These are phyloP conservation scores for Helicoverpa armigera DNA, from an alignment of 1,140 invertebrate genomes.

Conservation along the genomic window DNA sequence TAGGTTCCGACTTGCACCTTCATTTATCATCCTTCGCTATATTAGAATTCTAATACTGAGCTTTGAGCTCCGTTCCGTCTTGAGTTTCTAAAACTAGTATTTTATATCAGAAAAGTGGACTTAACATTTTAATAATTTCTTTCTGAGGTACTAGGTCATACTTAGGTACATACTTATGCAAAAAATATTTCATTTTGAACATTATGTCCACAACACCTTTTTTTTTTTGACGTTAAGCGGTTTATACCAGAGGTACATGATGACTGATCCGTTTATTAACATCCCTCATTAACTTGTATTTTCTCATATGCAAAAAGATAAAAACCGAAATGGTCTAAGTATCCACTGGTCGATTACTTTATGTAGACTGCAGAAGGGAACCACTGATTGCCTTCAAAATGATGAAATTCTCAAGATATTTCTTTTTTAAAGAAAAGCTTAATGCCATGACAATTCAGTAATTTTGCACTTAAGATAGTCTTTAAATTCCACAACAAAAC, in stretches of 20 bases:
- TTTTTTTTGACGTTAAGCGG: background rate
- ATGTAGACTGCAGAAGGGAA: too few species aligned
- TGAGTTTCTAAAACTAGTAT: background rate
- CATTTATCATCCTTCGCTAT: conserved; percentile 28
- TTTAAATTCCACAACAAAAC: background rate
- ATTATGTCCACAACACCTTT: background rate
- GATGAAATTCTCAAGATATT: too few species aligned
- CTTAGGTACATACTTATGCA: too few species aligned
- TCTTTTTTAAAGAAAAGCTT: too few species aligned
- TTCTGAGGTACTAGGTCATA: too few species aligned
- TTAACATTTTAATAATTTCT: background rate
- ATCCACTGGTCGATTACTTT: too few species aligned
- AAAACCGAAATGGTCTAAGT: too few species aligned
- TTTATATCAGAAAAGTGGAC: too few species aligned
- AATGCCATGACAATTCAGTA: background rate
- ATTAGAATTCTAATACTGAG: conserved; percentile 12
- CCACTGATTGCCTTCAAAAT: too few species aligned
- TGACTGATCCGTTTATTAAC: background rate
- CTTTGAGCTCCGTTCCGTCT: background rate
- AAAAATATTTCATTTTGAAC: too few species aligned
- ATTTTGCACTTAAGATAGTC: background rate
- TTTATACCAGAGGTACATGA: background rate
- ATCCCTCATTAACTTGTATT: too few species aligned
- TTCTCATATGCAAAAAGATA: too few species aligned
- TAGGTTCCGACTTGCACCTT: conserved; percentile 3